Conservation (phyloP, 2,888 invertebrate species). For the Diplazon laetatorius region DNA sequence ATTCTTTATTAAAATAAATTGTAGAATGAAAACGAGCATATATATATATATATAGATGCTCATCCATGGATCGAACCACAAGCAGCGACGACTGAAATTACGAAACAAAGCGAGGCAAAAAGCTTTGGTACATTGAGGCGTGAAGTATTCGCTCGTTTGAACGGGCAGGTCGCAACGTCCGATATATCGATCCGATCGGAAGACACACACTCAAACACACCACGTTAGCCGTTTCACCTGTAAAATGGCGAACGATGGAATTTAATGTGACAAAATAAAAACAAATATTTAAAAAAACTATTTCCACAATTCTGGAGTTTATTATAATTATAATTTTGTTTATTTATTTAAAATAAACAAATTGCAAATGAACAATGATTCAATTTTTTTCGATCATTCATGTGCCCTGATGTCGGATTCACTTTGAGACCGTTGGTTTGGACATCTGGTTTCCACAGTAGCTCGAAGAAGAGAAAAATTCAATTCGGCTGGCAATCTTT, state of each 20-base stretch:
- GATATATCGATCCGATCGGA: conserved; percentile 18
- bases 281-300: no score
- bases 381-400: neutral
- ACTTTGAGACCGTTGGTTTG: no score
- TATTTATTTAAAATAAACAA: no score
- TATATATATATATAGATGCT: neutral
- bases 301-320: neutral
- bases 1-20: no score
- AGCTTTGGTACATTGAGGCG: neutral
- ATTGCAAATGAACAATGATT: neutral
- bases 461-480: neutral
- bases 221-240: neutral
- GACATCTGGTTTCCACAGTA: no score
- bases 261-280: neutral
- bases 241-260: neutral
- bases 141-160: conserved; percentile 19
- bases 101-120: neutral
- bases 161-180: conserved; percentile 10
- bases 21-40: neutral
- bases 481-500: neutral
- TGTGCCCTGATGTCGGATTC: no score
- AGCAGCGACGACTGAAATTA: neutral
- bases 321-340: no score
- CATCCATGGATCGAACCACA: neutral
- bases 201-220: neutral